Evolutionary conservation across 2,888 invertebrate species (phyloP).

Genomic region (Diarsia rubi): DNA sequence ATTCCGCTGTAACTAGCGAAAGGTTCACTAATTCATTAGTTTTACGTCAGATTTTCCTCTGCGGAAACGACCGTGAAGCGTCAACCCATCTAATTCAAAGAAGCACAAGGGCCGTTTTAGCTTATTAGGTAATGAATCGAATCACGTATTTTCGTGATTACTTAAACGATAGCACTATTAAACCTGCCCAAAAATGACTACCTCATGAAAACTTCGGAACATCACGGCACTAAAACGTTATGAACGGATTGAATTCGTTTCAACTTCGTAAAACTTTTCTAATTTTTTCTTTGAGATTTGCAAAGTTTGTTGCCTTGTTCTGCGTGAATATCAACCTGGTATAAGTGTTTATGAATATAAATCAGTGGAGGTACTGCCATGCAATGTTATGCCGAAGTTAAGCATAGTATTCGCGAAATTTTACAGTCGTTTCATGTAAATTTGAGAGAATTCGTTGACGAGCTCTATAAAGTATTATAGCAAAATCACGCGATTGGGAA

Average conservation of each 20-base stretch:
- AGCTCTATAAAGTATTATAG: constrained; percentile 66
- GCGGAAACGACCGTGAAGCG: constrained; percentile 66
- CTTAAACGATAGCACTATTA: constrained; percentile 65
- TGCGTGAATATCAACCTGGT: constrained; percentile 52
- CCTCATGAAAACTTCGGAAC: constrained; percentile 64
- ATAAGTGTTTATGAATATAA: constrained; percentile 67
- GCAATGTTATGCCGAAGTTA: constrained; percentile 72
- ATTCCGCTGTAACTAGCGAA: constrained; percentile 18
- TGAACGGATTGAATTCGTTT: constrained; percentile 64
- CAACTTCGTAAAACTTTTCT: constrained; percentile 62
- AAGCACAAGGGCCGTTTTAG: constrained; percentile 68
- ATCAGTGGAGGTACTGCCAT: constrained; percentile 62
- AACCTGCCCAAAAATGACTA: constrained; percentile 63
- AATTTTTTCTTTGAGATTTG: constrained; percentile 58
- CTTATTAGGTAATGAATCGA: constrained; percentile 79
- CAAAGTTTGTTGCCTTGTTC: constrained; percentile 47
- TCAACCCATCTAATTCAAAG: constrained; percentile 66
- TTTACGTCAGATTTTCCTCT: constrained; percentile 35
- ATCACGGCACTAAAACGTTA: constrained; percentile 58
- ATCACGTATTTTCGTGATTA: constrained; percentile 74
- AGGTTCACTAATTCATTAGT: constrained; percentile 37
- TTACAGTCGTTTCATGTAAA: constrained; percentile 78
- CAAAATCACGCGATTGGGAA: constrained; percentile 76
- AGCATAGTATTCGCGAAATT: constrained; percentile 71
- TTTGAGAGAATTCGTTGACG: constrained; percentile 72